Base-by-base conservation (phyloP, 2,888 invertebrate genomes). In the Neuroscelio doddi region DNA sequence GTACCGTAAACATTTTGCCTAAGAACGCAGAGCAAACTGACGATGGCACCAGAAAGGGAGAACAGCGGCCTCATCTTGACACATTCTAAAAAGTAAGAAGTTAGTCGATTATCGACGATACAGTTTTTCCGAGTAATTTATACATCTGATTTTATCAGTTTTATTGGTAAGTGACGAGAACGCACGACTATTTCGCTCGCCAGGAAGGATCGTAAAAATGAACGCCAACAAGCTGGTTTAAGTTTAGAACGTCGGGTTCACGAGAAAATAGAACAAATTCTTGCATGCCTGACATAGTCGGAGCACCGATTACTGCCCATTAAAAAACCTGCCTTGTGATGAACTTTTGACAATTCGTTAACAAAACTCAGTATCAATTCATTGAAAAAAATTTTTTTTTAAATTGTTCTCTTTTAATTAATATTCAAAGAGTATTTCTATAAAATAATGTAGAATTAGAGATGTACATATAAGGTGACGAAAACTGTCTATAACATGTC, bases 221-320 rank as follows among this genome's bases (percentile, higher is more conserved):
- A 75, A 71, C 72, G 71, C 74, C 72, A 71, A 65, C 77, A 70
- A 75, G 71, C 63, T 55, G 72, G 76, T 79, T 81, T 80, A 80
- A 80, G 75, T 81, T 81, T 81, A 81, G 81, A 81, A 77, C 77
- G 59, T 52, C 68, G 77, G 78, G 79, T 80, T 78, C 78, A 75
- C 71, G 75, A 81, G 77, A 73, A 83, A 83, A 81, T 83, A 83
- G 82, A 82, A 78, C 76, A 74, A 74, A 74, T 78, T 73, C 72
- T 59, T 64, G 74, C 75, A 62, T 73, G 69, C 77, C 72, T 64
- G 29, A 57, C 68, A 72, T 72, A 72, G 64, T 66, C 57, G 57
- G 50, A 50, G 51, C 49, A 56, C 49, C 51, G 58, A 64, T 69
- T 56, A 61, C 42, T 41, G 42, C 30, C 50, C 57, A 57, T 64